These are phyloP conservation scores for Sebastes cheni DNA, from an alignment of 2,797 vertebrate species.

Conservation along the genomic window DNA sequence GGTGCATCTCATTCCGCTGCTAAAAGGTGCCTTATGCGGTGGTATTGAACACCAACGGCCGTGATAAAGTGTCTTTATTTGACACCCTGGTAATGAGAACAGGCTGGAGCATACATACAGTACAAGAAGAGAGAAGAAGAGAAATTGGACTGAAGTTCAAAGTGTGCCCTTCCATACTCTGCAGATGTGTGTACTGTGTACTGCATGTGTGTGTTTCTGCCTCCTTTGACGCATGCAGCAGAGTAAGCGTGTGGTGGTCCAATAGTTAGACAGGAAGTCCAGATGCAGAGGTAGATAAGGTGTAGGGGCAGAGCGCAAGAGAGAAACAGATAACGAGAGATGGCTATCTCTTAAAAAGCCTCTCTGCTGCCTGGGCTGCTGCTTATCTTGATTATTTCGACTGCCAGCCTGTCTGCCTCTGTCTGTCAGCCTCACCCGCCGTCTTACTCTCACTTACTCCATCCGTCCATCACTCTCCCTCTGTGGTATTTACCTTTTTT, in stretches of 20 bases:
- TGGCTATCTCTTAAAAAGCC: slow-evolving; percentile 72
- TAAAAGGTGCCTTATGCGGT: no score
- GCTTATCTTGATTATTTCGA: slow-evolving; percentile 39
- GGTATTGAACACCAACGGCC: no score
- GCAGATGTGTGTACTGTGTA: neutral
- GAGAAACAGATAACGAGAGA: slow-evolving; percentile 62
- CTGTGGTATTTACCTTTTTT: slow-evolving; percentile 4
- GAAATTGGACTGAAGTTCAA: neutral
- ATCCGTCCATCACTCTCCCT: slow-evolving; percentile 13
- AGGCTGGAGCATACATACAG: neutral
- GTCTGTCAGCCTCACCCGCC: neutral
- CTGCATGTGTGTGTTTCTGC: slow-evolving; percentile 21
- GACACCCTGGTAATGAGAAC: no score
- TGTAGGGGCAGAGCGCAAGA: slow-evolving; percentile 37
- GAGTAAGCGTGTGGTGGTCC: slow-evolving; percentile 33
- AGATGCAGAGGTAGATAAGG: slow-evolving; percentile 68
- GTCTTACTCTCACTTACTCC: slow-evolving; percentile 5
- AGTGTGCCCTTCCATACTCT: slow-evolving; percentile 15
- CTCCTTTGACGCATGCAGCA: slow-evolving; percentile 15
- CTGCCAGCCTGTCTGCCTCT: slow-evolving; percentile 41
- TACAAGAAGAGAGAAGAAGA: neutral
- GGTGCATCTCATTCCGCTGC: no score
- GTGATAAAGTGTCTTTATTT: no score
- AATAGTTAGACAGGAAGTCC: slow-evolving; percentile 57
- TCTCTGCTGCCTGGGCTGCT: slow-evolving; percentile 35